These are phyloP conservation scores for Cherax quadricarinatus DNA, from an alignment of 1,140 invertebrate genomes.

Conservation along the genomic window DNA sequence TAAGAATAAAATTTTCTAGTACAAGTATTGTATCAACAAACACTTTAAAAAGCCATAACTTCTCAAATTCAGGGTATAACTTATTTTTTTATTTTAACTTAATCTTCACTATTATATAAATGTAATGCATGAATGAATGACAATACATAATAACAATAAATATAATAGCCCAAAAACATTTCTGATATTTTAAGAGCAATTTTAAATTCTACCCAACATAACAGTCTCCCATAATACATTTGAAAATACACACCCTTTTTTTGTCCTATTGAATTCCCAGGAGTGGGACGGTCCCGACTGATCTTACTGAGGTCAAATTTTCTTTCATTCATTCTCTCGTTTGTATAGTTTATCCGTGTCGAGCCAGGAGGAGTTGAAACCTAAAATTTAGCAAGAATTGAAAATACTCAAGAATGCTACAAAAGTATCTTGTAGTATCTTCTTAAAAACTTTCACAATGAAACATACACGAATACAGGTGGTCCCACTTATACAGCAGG, in stretches of 20 bases:
- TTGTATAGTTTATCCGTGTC: slow-evolving; percentile 40
- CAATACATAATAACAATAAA: too few species aligned
- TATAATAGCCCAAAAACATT: too few species aligned
- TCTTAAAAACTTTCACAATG: too few species aligned
- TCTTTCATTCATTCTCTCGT: slow-evolving; percentile 31
- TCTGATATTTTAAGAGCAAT: neutral
- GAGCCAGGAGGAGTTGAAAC: slow-evolving; percentile 54
- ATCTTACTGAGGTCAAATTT: slow-evolving; percentile 61
- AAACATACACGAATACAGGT: too few species aligned
- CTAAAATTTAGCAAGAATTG: neutral
- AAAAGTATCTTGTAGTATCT: too few species aligned
- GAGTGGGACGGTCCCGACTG: slow-evolving; percentile 47
- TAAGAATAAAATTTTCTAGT: neutral
- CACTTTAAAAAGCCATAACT: neutral
- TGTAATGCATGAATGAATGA: too few species aligned
- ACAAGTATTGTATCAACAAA: neutral
- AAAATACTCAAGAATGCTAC: neutral
- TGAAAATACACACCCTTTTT: slow-evolving; percentile 45
- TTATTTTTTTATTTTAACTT: neutral
- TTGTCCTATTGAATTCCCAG: slow-evolving; percentile 37
- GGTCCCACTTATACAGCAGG: too few species aligned
- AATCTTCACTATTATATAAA: neutral
- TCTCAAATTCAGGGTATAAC: neutral
- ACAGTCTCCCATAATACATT: neutral
- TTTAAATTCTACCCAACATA: neutral